A percentile compares a stretch with the other conserved stretches of the same genome.
Evolutionary conservation across 2,113 vertebrate species (phyloP).

Genomic region (Boleophthalmus pectinirostris): DNA sequence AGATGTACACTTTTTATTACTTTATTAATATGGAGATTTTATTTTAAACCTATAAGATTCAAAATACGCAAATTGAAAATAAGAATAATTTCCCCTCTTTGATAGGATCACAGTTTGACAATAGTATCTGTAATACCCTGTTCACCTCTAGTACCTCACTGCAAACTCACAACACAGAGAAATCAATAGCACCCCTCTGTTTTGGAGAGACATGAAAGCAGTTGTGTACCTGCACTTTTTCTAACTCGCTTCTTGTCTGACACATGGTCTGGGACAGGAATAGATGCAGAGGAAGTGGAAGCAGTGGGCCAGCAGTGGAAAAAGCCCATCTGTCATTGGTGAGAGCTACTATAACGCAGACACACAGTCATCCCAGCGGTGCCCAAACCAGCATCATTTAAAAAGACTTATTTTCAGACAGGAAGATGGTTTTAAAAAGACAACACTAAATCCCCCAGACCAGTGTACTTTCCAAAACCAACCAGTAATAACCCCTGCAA

Average conservation of each 20-base stretch:
- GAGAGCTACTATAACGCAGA: conserved; percentile 20
- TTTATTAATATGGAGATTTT: neutral
- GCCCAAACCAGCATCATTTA: conserved; percentile 37
- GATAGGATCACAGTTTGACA: neutral
- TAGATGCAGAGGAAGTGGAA: conserved; percentile 56
- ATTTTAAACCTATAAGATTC: neutral
- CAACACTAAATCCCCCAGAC: conserved; percentile 7
- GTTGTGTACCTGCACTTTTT: conserved; percentile 29
- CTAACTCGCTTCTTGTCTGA: conserved; percentile 28
- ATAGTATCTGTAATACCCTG: neutral
- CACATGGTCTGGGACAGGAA: conserved; percentile 46
- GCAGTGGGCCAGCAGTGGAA: conserved; percentile 48
- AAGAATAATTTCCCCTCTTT: neutral
- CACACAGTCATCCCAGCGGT: conserved; percentile 26
- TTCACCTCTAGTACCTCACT: neutral
- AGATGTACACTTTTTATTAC: too few relatives aligned
- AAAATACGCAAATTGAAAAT: neutral
- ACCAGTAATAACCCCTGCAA: neutral
- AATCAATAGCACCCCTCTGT: conserved; percentile 6
- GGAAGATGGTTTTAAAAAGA: conserved; percentile 15
- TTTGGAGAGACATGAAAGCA: conserved; percentile 10
- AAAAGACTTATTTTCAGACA: conserved; percentile 19
- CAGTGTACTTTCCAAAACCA: conserved; percentile 24
- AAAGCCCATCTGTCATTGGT: conserved; percentile 58
- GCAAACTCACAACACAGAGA: neutral